A percentile compares a stretch with the other conserved stretches of the same genome.
Conservation (phyloP, 37 sponge, comb jelly and placozoan genomes). For the Petrosia ficiformis region DNA sequence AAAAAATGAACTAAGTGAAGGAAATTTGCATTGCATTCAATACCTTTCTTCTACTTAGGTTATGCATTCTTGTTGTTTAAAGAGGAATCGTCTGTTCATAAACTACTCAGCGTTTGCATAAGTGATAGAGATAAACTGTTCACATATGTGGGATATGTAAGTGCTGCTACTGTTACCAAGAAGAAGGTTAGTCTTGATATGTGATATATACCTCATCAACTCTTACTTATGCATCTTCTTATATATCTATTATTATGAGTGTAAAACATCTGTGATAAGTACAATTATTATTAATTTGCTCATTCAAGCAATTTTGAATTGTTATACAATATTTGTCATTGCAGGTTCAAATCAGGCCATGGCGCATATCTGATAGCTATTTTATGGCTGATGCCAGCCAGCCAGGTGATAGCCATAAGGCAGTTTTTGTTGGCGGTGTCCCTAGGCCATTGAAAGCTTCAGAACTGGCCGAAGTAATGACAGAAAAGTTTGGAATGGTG, state of each 20-base stretch:
- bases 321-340: not conserved
- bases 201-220: not conserved
- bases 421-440: slow-evolving; percentile 94
- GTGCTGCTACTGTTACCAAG: slow-evolving; percentile 41
- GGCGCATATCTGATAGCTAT: slow-evolving; percentile 83
- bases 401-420: slow-evolving; percentile 68
- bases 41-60: slow-evolving; percentile 29
- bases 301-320: too few relatives aligned
- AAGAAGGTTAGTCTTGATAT: slow-evolving; percentile 67
- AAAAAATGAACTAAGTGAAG: not conserved
- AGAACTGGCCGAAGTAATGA: slow-evolving; percentile 86
- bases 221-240: not conserved
- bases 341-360: slow-evolving; percentile 88
- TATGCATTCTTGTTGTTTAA: slow-evolving; percentile 91
- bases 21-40: not conserved
- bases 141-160: slow-evolving; percentile 49
- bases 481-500: slow-evolving; percentile 78
- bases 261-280: too few relatives aligned
- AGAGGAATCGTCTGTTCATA: slow-evolving; percentile 77
- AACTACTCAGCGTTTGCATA: slow-evolving; percentile 61
- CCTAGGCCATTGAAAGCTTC: slow-evolving; percentile 86
- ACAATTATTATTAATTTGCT: too few relatives aligned
- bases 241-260: not conserved
- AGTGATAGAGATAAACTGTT: slow-evolving; percentile 72
- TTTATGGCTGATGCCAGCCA: slow-evolving; percentile 33